phyloP scores from a whole-genome alignment of 2,888 invertebrate genomes.

The Tipula vernalis region DNA sequence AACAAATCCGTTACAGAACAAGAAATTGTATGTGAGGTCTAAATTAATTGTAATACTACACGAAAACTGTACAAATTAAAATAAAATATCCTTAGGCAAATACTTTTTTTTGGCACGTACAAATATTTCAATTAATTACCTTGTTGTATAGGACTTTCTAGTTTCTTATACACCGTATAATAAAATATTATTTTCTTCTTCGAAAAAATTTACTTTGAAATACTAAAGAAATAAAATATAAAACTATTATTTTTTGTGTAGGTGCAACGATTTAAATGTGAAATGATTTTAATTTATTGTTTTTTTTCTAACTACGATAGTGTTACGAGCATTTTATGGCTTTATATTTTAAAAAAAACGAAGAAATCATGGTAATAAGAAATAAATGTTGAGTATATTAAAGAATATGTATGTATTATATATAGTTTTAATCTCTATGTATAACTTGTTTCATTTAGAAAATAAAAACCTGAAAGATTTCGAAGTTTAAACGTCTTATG shows the following conservation, averaged over 20 bases:
- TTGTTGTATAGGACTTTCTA: neutral
- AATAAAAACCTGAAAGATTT: neutral
- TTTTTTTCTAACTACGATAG: neutral
- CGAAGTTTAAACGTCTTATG: neutral
- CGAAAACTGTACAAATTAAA: neutral
- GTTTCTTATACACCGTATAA: neutral
- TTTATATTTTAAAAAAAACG: neutral
- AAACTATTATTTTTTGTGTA: neutral
- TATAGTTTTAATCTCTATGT: neutral
- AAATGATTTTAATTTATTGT: neutral
- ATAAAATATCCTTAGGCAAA: neutral
- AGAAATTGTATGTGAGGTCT: neutral
- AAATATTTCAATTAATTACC: neutral
- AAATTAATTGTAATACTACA: neutral
- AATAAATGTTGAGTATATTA: conserved; percentile 4
- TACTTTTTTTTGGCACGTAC: neutral
- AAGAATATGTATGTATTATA: neutral
- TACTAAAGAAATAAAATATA: neutral
- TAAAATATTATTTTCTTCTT: neutral
- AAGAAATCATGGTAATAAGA: neutral
- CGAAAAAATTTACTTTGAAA: neutral
- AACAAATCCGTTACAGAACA: neutral
- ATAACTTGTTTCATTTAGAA: neutral
- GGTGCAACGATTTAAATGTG: neutral
- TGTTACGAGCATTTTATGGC: neutral